Conservation (phyloP, 1,140 invertebrate species). For the Colletes latitarsis region DNA sequence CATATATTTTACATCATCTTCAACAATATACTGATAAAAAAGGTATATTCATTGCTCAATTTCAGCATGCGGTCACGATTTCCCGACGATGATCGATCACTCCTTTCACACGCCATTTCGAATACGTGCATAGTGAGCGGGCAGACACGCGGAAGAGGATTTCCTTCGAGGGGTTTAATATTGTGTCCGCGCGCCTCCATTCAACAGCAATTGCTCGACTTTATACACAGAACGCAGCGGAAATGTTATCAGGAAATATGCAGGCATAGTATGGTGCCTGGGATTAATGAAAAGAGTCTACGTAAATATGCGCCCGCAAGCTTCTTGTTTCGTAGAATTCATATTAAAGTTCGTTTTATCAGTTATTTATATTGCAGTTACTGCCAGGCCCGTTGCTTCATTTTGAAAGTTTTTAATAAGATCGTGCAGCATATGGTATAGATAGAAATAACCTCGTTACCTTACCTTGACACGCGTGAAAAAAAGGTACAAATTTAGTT, state of each 20-base stretch:
- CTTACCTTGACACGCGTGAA: too few relatives aligned
- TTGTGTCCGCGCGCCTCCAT: background rate
- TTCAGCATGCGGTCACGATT: background rate
- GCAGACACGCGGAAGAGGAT: background rate
- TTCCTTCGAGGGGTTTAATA: background rate
- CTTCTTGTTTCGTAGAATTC: too few relatives aligned
- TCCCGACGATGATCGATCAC: background rate
- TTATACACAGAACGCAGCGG: background rate
- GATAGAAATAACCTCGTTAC: background rate
- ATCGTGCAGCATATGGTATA: background rate
- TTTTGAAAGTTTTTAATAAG: constrained; percentile 5
- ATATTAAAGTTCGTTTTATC: too few relatives aligned
- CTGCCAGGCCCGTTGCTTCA: too few relatives aligned
- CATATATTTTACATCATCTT: background rate
- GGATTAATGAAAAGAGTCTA: too few relatives aligned
- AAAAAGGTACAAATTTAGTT: too few relatives aligned
- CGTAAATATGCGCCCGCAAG: too few relatives aligned
- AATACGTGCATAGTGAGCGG: background rate
- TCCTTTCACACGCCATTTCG: background rate
- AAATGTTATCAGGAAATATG: background rate
- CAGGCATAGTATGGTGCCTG: too few relatives aligned
- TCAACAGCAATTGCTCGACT: background rate
- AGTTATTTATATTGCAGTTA: too few relatives aligned
- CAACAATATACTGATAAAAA: background rate
- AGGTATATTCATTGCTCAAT: background rate